phyloP scores from a whole-genome alignment of 2,113 vertebrate species.

The Haemorhous mexicanus region DNA sequence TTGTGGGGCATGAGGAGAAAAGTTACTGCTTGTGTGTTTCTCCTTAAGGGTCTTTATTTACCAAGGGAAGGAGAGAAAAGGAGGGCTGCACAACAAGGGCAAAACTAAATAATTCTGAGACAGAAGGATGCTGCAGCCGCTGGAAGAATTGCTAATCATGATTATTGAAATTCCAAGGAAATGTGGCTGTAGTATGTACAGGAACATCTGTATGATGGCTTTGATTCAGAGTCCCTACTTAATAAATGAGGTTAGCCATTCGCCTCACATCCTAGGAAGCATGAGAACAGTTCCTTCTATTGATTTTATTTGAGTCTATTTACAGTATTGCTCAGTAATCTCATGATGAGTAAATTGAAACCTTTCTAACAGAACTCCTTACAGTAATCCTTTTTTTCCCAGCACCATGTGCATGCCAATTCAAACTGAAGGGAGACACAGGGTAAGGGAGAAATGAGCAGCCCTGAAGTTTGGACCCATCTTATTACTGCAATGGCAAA shows the following conservation, averaged over 20 bases:
- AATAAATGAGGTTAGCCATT: constrained; percentile 27
- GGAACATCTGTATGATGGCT: background rate
- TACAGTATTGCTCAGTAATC: constrained; percentile 25
- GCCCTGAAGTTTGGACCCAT: constrained; percentile 48
- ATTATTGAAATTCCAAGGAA: constrained; percentile 18
- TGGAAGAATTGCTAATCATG: background rate
- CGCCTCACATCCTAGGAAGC: background rate
- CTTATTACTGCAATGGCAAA: constrained; percentile 58
- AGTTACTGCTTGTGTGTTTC: background rate
- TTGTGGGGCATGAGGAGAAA: background rate
- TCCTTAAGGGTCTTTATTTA: background rate
- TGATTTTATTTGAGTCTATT: constrained; percentile 4
- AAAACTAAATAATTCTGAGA: background rate
- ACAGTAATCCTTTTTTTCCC: background rate
- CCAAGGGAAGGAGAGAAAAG: background rate
- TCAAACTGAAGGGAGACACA: background rate
- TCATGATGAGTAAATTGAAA: constrained; percentile 62
- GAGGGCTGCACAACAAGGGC: background rate
- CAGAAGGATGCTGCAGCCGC: background rate
- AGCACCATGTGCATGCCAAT: background rate
- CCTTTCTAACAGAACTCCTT: constrained; percentile 48
- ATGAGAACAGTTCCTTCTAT: background rate
- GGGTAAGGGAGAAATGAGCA: background rate
- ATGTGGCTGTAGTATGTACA: background rate
- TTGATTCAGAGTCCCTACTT: background rate